Evolutionary conservation across 2,888 invertebrate species (phyloP), one percentile per base, ranked within the genome.

Genomic region (Drosophila atroscutellata): DNA sequence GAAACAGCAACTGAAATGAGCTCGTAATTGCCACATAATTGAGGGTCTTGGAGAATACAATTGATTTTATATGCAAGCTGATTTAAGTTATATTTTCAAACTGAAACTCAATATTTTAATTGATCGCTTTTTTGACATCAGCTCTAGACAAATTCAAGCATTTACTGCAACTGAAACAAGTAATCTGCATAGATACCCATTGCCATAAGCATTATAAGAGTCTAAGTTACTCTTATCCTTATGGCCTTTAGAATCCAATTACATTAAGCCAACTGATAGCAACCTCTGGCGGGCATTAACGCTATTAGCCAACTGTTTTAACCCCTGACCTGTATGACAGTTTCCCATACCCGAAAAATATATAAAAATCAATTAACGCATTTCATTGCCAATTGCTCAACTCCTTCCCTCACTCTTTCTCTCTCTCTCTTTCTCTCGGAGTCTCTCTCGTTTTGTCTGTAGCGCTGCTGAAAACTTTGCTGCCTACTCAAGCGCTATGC

Each of bases 351-450:
- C 37, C 32, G 20, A 47, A 64, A 47, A 49, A 50, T 39, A 64
- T 69, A 72, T 77, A 67, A 86, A 85, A 90, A 90, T 90, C 90
- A 86, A 86, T 86, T 90, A 86, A 85, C 75, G 88, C 73, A 70
- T 77, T 89, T 87, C 75, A 79, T 82, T 77, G 76, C 61, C 74
- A 70, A 72, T 72, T 63, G 65, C 66, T 72, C 61, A 87, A 65
- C 83, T 70, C 68, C 39, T 55, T 57, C n/a, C 36, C 42, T 11
- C 49, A 47, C 20, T 36, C 13, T 34, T 11, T 30, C n/a, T 47
- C 28, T 42, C 36, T 28, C 52, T 39, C 50, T 30, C 36, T 49
- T 50, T 39, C 37, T 34, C 39, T 39, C n/a, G 11, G 42, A 11
- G 42, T 20, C 42, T 20, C 20, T 42, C 3, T 49, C 26, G 9